Evolutionary conservation across 2,113 vertebrate genomes (phyloP).

Genomic region (Melozone crissalis): DNA sequence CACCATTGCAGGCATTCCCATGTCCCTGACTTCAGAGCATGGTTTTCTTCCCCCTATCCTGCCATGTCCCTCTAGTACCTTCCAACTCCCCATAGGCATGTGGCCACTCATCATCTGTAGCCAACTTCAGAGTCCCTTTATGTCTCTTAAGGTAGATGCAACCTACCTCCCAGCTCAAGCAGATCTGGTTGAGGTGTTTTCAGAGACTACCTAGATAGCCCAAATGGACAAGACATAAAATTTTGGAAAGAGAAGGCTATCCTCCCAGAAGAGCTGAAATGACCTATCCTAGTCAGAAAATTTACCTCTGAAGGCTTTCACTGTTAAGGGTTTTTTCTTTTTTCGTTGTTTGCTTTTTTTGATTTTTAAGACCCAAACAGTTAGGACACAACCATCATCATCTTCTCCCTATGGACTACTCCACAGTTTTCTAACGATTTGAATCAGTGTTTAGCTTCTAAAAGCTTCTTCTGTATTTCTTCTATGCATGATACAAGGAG

Average conservation of each 20-base stretch:
- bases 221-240: background rate
- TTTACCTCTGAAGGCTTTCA: background rate
- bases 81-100: background rate
- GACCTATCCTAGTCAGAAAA: background rate
- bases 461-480: background rate
- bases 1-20: background rate
- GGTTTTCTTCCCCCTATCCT: background rate
- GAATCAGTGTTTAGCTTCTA: background rate
- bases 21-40: background rate
- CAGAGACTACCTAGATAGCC: background rate
- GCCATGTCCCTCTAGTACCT: background rate
- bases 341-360: background rate
- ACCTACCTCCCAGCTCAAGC: background rate
- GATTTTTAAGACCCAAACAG: background rate
- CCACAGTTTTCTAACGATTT: background rate
- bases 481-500: background rate
- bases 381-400: background rate
- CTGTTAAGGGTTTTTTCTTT: background rate
- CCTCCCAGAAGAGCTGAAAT: background rate
- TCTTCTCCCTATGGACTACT: background rate
- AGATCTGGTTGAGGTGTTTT: background rate
- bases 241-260: background rate
- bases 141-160: background rate
- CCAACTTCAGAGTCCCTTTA: background rate
- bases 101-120: background rate